Conservation (phyloP, 2,797 vertebrate species). For the Carapus acus region DNA sequence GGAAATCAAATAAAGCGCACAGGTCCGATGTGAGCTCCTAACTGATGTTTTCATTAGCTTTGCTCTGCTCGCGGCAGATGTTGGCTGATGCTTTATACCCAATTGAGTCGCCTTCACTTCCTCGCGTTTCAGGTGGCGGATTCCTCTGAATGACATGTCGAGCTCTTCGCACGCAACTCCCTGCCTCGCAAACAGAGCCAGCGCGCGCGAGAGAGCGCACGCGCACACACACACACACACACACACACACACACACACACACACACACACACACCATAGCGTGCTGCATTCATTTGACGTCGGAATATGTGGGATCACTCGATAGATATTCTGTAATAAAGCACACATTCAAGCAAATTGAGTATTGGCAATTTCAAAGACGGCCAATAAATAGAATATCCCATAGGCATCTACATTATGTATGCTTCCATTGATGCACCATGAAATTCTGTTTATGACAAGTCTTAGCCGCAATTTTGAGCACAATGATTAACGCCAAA, state of each 20-base stretch:
- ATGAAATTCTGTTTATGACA: too few relatives aligned
- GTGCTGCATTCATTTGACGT: conserved; percentile 38
- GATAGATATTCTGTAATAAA: too few relatives aligned
- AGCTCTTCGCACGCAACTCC: conserved; percentile 82
- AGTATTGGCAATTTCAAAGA: too few relatives aligned
- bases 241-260: conserved; percentile 12
- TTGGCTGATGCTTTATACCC: conserved; percentile 79
- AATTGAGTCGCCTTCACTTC: conserved; percentile 76
- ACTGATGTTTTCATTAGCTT: conserved; percentile 71
- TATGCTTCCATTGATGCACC: too few relatives aligned
- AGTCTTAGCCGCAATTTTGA: too few relatives aligned
- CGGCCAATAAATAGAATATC: too few relatives aligned
- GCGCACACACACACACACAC: conserved; percentile 16
- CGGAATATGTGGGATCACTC: background rate
- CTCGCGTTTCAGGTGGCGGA: conserved; percentile 82
- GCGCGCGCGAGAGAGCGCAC: background rate
- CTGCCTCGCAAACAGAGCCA: conserved; percentile 69
- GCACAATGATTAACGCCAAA: too few relatives aligned
- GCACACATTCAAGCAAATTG: too few relatives aligned
- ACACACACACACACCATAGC: conserved; percentile 12
- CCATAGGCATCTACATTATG: too few relatives aligned
- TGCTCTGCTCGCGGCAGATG: conserved; percentile 72
- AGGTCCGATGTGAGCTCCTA: conserved; percentile 50
- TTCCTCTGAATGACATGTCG: conserved; percentile 82
- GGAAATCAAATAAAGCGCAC: conserved; percentile 43